Evolutionary conservation across 2,797 vertebrate genomes (phyloP), one percentile per base, ranked within the genome.

Genomic region (Pagetopsis macropterus): DNA sequence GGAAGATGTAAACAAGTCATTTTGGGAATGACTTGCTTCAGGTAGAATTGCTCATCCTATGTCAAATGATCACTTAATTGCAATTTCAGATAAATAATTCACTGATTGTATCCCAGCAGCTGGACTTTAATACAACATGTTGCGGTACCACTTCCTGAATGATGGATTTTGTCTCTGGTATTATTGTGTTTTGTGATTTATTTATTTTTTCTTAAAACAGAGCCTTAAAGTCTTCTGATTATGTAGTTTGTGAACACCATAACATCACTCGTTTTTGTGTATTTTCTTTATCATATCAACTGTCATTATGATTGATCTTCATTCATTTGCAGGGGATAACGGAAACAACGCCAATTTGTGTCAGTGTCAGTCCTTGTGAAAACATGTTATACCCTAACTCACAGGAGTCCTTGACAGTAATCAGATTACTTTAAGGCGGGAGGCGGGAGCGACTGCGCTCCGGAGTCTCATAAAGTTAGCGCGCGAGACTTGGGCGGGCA

Each of bases 391-490:
- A 43, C n/a, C 13, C n/a, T 4, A 27, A 27, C 27, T 27, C 27
- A 5, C 27, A 27, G 27, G 27, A 37, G n/a, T 2, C 12, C 43
- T 0, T 0, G 0, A 1, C 1, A 41, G 82, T 88, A 88, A 76
- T 91, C 78, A 0, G 76, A 87, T 40, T 80, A 86, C 74, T 27
- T 71, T 59, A 54, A 72, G 56, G 71, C 48, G 70, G 66, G 50
- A 48, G 27, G n/a, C n/a, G n/a, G n/a, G n/a, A n/a, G n/a, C n/a
- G n/a, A n/a, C 63, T 79, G 87, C 84, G 88, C 88, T 75, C 73
- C 41, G 70, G 85, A 79, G 76, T 88, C 87, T 82, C 86, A 84
- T 92, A 93, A 91, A 93, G 91, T 93, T 92, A 49, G 76, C 65
- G 90, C 84, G 84, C 86, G 1, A 86, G 11, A 71, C 76, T 81